Evolutionary conservation across 1,140 invertebrate species (phyloP).

Genomic region (Acromyrmex charruanus): DNA sequence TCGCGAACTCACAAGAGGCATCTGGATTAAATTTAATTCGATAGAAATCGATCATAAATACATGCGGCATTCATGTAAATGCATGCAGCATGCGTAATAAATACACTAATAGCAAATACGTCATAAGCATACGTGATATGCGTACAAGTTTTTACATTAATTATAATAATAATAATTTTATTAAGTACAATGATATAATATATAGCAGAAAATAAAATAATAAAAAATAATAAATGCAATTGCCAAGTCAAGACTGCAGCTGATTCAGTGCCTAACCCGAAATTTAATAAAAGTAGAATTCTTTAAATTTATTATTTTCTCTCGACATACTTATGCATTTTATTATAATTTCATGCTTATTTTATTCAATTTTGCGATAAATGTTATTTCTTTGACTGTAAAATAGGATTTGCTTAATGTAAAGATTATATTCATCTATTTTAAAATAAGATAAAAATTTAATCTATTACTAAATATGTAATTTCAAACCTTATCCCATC

Average conservation of each 20-base stretch:
- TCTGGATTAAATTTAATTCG: slow-evolving; percentile 30
- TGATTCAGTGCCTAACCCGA: background rate
- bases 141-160: background rate
- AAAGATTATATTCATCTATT: background rate
- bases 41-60: slow-evolving; percentile 19
- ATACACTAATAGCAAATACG: background rate
- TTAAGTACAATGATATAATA: background rate
- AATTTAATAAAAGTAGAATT: background rate
- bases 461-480: background rate
- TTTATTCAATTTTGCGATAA: background rate
- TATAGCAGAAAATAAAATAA: background rate
- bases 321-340: background rate
- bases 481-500: background rate
- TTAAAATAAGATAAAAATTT: slow-evolving; percentile 6
- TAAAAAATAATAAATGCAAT: background rate
- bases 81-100: background rate
- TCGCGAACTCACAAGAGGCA: slow-evolving; percentile 34
- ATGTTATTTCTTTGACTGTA: background rate
- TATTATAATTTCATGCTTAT: background rate
- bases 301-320: background rate
- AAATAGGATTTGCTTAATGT: slow-evolving; percentile 7
- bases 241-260: background rate
- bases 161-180: background rate
- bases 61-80: background rate
- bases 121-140: background rate